Evolutionary conservation across 2,888 invertebrate genomes (phyloP).

Genomic region (Drosophila anomalata): DNA sequence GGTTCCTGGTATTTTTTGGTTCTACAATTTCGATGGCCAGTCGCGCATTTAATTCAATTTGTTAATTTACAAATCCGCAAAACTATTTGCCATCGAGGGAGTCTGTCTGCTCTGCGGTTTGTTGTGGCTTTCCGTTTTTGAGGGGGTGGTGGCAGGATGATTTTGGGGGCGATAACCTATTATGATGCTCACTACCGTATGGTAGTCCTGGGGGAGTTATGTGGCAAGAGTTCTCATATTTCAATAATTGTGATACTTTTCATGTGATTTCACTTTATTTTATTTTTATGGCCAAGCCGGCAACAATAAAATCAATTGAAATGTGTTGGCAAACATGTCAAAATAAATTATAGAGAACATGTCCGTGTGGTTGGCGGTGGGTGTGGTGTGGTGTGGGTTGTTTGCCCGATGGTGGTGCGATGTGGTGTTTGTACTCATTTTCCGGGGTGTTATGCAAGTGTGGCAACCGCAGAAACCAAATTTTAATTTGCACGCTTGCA

Average conservation of each 20-base stretch:
- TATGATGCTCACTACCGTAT: slow-evolving; percentile 36
- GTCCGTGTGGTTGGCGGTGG: slow-evolving; percentile 41
- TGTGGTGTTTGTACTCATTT: slow-evolving; percentile 20
- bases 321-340: slow-evolving; percentile 84
- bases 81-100: slow-evolving; percentile 69
- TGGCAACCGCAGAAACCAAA: slow-evolving; percentile 78
- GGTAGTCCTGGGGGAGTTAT: slow-evolving; percentile 2
- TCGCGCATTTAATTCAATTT: slow-evolving; percentile 79
- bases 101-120: slow-evolving; percentile 71
- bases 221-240: slow-evolving; percentile 69
- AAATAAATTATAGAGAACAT: slow-evolving; percentile 80
- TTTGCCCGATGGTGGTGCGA: slow-evolving; percentile 60
- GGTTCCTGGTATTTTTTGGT: slow-evolving; percentile 14
- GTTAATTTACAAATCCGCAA: slow-evolving; percentile 81
- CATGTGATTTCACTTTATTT: slow-evolving; percentile 54
- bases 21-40: slow-evolving; percentile 43
- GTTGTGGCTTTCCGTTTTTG: slow-evolving; percentile 7
- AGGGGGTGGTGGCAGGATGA: slow-evolving; percentile 11
- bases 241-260: slow-evolving; percentile 80
- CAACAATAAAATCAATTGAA: slow-evolving; percentile 83
- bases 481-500: slow-evolving; percentile 80
- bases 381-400: slow-evolving; percentile 53
- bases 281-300: slow-evolving; percentile 44
- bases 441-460: slow-evolving; percentile 69
- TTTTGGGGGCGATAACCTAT: slow-evolving; percentile 60